A percentile compares a stretch with the other conserved stretches of the same genome.
Conservation (phyloP, 2,888 invertebrate species). For the Holacanthella duospinosa region DNA sequence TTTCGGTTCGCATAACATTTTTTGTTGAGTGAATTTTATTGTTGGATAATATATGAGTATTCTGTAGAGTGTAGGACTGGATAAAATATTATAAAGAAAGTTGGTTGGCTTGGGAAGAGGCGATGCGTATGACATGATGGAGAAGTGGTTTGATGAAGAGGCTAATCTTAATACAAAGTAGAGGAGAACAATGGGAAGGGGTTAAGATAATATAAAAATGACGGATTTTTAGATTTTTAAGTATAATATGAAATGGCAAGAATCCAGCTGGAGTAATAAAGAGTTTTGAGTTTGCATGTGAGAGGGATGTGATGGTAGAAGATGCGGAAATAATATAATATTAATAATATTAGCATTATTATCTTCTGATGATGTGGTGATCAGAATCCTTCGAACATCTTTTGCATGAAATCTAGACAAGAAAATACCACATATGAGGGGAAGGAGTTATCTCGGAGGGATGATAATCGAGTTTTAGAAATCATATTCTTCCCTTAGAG, state of each 20-base stretch:
- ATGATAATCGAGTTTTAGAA: too few relatives aligned
- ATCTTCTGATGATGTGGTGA: neutral
- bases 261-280: slow-evolving; percentile 15
- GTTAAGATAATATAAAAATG: slow-evolving; percentile 5
- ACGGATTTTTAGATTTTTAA: slow-evolving; percentile 7
- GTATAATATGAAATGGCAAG: slow-evolving; percentile 21
- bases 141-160: slow-evolving; percentile 17
- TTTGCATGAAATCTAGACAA: neutral
- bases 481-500: neutral
- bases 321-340: neutral
- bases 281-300: too few relatives aligned
- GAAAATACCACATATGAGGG: too few relatives aligned
- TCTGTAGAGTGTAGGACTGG: neutral
- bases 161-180: slow-evolving; percentile 22
- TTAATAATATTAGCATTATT: neutral
- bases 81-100: neutral
- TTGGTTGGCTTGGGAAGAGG: slow-evolving; percentile 6
- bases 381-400: neutral
- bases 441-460: too few relatives aligned
- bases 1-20: neutral
- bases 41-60: neutral
- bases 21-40: neutral
- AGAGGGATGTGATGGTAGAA: too few relatives aligned
- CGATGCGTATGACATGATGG: slow-evolving; percentile 18
- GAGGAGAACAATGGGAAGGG: slow-evolving; percentile 14